Evolutionary conservation across 2,113 vertebrate species (phyloP), one percentile per base, ranked within the genome.

Genomic region (Acrocephalus arundinaceus): DNA sequence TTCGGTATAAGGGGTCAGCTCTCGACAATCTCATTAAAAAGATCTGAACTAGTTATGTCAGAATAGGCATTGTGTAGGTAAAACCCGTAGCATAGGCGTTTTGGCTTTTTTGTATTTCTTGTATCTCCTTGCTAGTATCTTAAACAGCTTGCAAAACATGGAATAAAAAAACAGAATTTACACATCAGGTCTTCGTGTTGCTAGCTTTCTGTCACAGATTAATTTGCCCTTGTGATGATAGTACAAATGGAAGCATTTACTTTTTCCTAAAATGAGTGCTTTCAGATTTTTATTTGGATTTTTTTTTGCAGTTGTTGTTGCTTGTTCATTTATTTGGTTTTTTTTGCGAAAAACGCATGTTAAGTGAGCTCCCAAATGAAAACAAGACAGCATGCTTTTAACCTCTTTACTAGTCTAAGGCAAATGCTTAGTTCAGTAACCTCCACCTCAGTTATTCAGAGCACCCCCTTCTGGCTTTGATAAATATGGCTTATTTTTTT

Each of bases 381-480:
- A 93, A 55, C 65, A 81, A 89, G 93, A 68, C 39, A 27, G 49
- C 51, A 12, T 72, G 73, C 51, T 72, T 61, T 75, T 75, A 80
- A 84, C 85, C 74, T 89, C 65, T 89, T 57, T 37, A 8, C 7
- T 82, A 63, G 14, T 62, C 27, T 48, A 28, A 82, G 80, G 67
- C 67, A 75, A 62, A 48, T 68, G 58, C 35, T 93, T 33, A 28
- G 48, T 80, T 84, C 68, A 12, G 0, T 68, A 76, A 24, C 68
- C 62, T 73, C 30, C 31, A 25, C 70, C 65, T 79, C 65, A 17
- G 61, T 74, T 87, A 58, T 54, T 76, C 63, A 86, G 68, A 96
- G 95, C 92, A 94, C 95, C 93, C 86, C 41, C 95, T 97, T 85
- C 88, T 79, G 96, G 90, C 51, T 92, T 95, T 25, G 3, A 68